Evolutionary conservation across 1,140 invertebrate genomes (phyloP).

Genomic region (Trichonephila clavipes): DNA sequence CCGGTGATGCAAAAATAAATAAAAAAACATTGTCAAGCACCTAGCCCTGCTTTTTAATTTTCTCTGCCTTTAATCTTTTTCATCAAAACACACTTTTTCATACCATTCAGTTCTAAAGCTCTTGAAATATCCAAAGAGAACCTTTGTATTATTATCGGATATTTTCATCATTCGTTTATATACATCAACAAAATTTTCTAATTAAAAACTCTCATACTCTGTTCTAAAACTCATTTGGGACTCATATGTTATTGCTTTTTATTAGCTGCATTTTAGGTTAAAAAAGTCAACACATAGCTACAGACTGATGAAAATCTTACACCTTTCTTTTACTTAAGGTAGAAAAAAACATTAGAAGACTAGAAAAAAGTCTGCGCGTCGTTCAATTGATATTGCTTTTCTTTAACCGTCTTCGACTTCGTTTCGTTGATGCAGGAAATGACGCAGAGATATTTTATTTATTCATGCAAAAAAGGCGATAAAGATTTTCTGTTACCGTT

Average conservation of each 20-base stretch:
- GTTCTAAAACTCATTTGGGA: slow-evolving; percentile 17
- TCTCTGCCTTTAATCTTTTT: slow-evolving; percentile 8
- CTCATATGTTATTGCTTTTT: neutral
- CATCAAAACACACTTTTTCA: slow-evolving; percentile 13
- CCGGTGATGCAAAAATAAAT: neutral
- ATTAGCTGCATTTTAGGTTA: slow-evolving; percentile 14
- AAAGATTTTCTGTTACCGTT: slow-evolving; percentile 72
- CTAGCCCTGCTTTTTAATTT: neutral
- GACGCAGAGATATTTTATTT: slow-evolving; percentile 73
- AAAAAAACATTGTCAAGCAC: neutral
- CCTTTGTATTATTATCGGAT: neutral
- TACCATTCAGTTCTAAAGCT: neutral
- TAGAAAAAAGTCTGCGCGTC: neutral
- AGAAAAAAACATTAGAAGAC: neutral
- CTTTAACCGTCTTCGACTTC: slow-evolving; percentile 50
- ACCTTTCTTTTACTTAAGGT: slow-evolving; percentile 9
- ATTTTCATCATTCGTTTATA: neutral
- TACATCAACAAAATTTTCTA: slow-evolving; percentile 39
- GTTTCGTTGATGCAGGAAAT: slow-evolving; percentile 71
- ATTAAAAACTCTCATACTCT: slow-evolving; percentile 6
- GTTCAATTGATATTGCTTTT: slow-evolving; percentile 75
- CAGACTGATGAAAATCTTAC: slow-evolving; percentile 24
- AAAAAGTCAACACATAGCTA: neutral
- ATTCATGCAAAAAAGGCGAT: slow-evolving; percentile 74
- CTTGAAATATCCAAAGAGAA: neutral